A percentile compares a stretch with the other conserved stretches of the same genome.
Conservation (phyloP, 2,113 vertebrate genomes). For the Melozone crissalis region DNA sequence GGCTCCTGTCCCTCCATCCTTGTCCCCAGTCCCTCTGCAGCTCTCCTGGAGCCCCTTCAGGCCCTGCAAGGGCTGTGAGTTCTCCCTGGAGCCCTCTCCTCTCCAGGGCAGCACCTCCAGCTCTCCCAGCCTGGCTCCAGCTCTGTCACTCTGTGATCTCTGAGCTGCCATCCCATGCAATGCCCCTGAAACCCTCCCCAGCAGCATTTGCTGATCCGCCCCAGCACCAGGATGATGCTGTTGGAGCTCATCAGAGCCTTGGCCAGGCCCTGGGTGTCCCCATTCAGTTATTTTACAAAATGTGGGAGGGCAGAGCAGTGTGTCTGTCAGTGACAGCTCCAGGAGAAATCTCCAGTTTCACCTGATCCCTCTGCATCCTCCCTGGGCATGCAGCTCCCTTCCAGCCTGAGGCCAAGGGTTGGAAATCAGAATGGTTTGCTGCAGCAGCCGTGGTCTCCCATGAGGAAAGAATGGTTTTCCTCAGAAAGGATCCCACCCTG, state of each 20-base stretch:
- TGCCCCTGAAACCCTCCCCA: not conserved
- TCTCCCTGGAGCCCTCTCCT: not conserved
- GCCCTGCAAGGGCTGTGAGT: not conserved
- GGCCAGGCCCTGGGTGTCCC: not conserved
- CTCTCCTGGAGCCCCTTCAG: not conserved
- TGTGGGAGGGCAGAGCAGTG: not conserved
- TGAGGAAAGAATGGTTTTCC: not conserved
- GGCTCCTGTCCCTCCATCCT: not conserved
- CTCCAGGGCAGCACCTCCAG: not conserved
- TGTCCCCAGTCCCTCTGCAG: not conserved
- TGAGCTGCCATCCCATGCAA: accelerated
- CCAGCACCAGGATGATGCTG: not conserved
- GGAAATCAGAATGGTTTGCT: not conserved
- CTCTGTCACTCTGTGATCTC: not conserved
- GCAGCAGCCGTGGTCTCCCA: not conserved
- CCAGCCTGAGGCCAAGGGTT: not conserved
- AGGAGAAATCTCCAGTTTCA: not conserved
- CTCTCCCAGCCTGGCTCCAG: not conserved
- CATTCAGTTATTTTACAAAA: not conserved
- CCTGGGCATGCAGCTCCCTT: not conserved
- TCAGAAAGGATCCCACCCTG: no score
- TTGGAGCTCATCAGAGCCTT: not conserved
- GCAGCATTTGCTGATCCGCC: not conserved
- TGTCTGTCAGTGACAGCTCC: not conserved
- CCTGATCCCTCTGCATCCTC: not conserved